Base-by-base conservation (phyloP, 2,113 vertebrate genomes). In the Gavialis gangeticus region DNA sequence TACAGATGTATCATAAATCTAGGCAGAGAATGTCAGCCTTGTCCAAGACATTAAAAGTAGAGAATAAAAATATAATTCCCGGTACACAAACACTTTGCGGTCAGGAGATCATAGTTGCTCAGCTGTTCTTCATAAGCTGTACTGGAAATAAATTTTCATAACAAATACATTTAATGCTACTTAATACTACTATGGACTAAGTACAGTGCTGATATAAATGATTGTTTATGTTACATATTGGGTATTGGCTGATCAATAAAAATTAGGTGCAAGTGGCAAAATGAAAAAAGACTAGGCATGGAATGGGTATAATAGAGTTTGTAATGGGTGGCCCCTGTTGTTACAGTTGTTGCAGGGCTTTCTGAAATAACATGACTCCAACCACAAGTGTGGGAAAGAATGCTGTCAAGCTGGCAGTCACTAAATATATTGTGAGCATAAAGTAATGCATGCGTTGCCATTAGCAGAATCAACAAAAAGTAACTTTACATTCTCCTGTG, bases 21-120 rank as follows among this genome's bases (percentile, higher is more conserved):
- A 89, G 79, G 19, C 88, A 12, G 92, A 87, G 93, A 96, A 96
- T 95, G 87, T 94, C 89, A 95, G 87, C 80, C 76, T 82, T 14
- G 85, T 94, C 93, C 96, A 96, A 96, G 69, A 93, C 75, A 95
- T 94, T 96, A 96, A 93, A 96, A 89, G 69, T 69, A 94, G 96
- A 93, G 93, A 97, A 96, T 90, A 87, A 91, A 95, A 96, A 95
- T 95, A 95, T 3, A 96, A 91, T 96, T 97, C 94, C 94, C 96
- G 96, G 96, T 95, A 97, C 95, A 96, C 96, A 95, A 97, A 96
- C 96, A 92, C 94, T 96, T 96, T 30, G 56, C 82, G 94, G 89
- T 93, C 96, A 95, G 89, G 78, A 93, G 89, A 91, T 96, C 7
- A 0, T 94, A 96, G 95, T 96, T 96, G 93, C 94, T 97, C 94